A percentile compares a stretch with the other conserved stretches of the same genome.
phyloP scores from a whole-genome alignment of 2,797 vertebrate genomes.

The Natrix natrix region DNA sequence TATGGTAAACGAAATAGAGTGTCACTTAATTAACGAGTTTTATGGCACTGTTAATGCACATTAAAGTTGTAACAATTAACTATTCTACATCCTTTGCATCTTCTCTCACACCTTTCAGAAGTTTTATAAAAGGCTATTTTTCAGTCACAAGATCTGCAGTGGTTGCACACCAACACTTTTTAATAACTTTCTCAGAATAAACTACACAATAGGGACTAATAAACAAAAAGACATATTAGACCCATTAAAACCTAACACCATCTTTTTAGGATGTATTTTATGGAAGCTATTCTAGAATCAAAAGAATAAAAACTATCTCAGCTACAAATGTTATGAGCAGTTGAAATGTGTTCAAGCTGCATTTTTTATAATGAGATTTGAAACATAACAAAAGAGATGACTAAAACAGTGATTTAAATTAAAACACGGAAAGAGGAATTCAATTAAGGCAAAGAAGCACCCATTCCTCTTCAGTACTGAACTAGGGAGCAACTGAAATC shows the following conservation, averaged over 20 bases:
- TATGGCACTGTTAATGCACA: constrained; percentile 70
- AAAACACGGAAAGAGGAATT: constrained; percentile 32
- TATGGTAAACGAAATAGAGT: constrained; percentile 67
- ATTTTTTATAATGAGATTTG: constrained; percentile 19
- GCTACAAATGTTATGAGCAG: constrained; percentile 12
- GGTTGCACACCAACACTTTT: constrained; percentile 16
- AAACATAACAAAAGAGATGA: constrained; percentile 15
- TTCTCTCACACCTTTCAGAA: constrained; percentile 65
- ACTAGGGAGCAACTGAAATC: neutral
- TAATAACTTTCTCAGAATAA: constrained; percentile 56
- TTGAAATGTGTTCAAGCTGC: constrained; percentile 17
- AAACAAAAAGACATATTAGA: constrained; percentile 51
- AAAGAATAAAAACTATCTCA: constrained; percentile 39
- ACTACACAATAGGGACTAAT: constrained; percentile 51
- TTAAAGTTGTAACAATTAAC: constrained; percentile 76
- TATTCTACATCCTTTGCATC: constrained; percentile 61
- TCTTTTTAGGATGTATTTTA: constrained; percentile 47
- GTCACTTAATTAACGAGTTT: constrained; percentile 75
- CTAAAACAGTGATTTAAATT: constrained; percentile 5
- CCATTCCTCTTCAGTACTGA: neutral
- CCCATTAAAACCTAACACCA: constrained; percentile 55
- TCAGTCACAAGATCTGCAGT: constrained; percentile 63
- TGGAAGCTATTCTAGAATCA: constrained; percentile 46
- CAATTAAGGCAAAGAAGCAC: neutral
- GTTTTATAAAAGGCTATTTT: constrained; percentile 67